phyloP scores from a whole-genome alignment of 1,140 invertebrate species.

The Epicauta chinensis region DNA sequence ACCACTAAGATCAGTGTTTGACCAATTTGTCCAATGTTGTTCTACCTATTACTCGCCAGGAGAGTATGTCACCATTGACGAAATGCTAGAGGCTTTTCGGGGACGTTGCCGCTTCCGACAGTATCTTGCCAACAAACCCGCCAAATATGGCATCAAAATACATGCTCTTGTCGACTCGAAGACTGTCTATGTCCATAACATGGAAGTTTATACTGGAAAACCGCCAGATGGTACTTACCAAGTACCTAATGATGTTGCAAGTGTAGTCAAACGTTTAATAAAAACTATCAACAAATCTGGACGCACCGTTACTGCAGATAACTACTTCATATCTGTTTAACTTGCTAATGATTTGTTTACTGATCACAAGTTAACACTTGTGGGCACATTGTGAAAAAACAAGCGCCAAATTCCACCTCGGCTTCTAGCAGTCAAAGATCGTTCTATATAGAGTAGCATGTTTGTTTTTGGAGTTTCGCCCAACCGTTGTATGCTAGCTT shows the following conservation, averaged over 20 bases:
- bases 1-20: no score
- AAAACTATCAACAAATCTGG: conserved; percentile 15
- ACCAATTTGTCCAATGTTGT: no score
- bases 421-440: background rate
- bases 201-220: conserved; percentile 32
- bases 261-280: background rate
- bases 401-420: no score
- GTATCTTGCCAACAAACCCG: conserved; percentile 37
- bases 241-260: conserved; percentile 3
- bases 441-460: no score
- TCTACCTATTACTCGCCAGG: no score
- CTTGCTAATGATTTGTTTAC: conserved; percentile 27
- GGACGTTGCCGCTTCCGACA: conserved; percentile 40
- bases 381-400: conserved; percentile 33
- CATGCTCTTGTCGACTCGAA: conserved; percentile 26
- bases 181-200: conserved; percentile 30
- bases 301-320: conserved; percentile 12
- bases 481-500: background rate
- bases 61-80: conserved; percentile 40
- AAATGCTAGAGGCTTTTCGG: conserved; percentile 39
- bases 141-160: conserved; percentile 40
- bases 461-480: conserved; percentile 20
- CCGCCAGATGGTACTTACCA: conserved; percentile 31
- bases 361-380: conserved; percentile 31
- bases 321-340: conserved; percentile 19